A percentile compares a stretch with the other conserved stretches of the same genome.
These are phyloP conservation scores for Ibycter americanus DNA, from an alignment of 2,797 vertebrate species.

Conservation along the genomic window DNA sequence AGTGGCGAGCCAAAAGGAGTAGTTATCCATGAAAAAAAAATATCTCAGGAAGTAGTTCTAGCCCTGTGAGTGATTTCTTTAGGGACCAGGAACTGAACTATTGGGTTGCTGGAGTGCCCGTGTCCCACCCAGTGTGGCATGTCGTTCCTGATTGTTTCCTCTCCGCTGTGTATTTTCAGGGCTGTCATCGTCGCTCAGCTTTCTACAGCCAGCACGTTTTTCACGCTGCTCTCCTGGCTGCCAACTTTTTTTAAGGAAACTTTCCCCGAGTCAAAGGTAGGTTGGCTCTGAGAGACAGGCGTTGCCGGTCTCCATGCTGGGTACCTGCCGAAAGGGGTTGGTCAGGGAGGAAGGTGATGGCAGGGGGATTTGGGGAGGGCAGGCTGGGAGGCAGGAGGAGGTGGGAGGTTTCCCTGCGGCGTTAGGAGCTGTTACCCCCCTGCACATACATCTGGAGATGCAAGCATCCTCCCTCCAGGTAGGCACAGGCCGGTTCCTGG, in stretches of 20 bases:
- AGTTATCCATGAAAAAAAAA: not conserved
- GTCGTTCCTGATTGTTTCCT: not conserved
- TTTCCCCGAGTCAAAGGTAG: conserved; percentile 92
- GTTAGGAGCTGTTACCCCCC: accelerated
- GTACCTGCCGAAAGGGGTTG: accelerated
- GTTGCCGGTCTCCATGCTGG: accelerated
- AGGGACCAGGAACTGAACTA: not conserved
- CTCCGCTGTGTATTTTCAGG: conserved; percentile 65
- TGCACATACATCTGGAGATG: not conserved
- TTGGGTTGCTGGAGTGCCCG: accelerated
- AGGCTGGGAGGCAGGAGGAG: not conserved
- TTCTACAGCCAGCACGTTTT: conserved; percentile 90
- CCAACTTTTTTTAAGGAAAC: conserved; percentile 95
- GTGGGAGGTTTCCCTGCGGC: not conserved
- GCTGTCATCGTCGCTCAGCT: conserved; percentile 93
- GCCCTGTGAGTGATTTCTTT: not conserved
- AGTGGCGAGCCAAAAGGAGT: not conserved
- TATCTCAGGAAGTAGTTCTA: not conserved
- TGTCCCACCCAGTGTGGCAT: not conserved
- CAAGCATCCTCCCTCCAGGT: not conserved
- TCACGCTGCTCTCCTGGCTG: conserved; percentile 95
- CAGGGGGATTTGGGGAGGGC: not conserved
- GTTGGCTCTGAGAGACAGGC: not conserved
- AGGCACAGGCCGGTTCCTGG: not conserved
- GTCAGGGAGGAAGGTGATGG: not conserved